Evolutionary conservation across 2,797 vertebrate species (phyloP).

Genomic region (Columba guinea): DNA sequence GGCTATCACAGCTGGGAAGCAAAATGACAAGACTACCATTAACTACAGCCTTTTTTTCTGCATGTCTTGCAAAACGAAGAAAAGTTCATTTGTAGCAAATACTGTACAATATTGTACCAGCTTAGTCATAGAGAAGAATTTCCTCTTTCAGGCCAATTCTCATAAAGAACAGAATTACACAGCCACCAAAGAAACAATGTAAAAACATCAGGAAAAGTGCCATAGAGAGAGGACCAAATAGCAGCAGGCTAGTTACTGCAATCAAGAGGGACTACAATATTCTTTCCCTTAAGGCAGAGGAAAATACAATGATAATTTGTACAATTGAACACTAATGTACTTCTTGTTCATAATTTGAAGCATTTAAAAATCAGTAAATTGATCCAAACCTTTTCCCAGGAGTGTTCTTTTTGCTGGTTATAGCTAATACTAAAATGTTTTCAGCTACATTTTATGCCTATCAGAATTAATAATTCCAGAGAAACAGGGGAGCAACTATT

Average conservation of each 20-base stretch:
- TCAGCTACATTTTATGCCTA: background rate
- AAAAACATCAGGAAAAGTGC: background rate
- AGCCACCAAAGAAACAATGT: background rate
- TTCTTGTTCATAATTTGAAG: background rate
- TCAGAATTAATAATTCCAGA: conserved; percentile 10
- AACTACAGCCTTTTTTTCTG: background rate
- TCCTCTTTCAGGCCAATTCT: background rate
- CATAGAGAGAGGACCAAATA: background rate
- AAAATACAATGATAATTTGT: background rate
- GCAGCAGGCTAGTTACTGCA: background rate
- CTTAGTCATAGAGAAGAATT: background rate
- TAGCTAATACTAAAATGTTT: background rate
- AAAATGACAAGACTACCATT: conserved; percentile 16
- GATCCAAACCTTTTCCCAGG: background rate
- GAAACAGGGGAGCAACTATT: background rate
- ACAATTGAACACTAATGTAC: background rate
- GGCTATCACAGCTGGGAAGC: background rate
- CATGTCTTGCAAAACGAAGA: background rate
- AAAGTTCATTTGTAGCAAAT: background rate
- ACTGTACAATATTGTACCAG: background rate
- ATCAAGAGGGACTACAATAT: background rate
- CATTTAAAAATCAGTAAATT: background rate
- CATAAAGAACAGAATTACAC: background rate
- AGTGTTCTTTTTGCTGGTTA: background rate
- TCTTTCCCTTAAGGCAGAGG: background rate